phyloP scores from a whole-genome alignment of 1,140 invertebrate species.

The Trichomalopsis sarcophagae region DNA sequence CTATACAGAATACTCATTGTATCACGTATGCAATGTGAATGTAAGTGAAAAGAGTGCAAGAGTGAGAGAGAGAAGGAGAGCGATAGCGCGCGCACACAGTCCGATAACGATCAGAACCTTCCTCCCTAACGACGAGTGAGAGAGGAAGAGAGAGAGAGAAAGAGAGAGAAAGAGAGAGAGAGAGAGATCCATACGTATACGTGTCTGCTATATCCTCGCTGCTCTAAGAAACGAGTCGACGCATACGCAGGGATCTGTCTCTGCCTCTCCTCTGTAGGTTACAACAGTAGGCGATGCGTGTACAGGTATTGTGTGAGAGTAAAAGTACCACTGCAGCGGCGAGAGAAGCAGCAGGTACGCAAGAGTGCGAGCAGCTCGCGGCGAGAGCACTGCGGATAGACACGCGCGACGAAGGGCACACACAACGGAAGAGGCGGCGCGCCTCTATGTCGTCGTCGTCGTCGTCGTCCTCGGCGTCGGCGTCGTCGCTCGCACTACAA shows the following conservation, averaged over 20 bases:
- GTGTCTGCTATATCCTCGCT: not conserved
- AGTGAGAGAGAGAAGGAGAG: not conserved
- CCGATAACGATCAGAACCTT: slow-evolving; percentile 42
- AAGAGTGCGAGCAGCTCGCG: too few relatives aligned
- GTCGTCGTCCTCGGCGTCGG: not conserved
- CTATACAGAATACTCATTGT: too few relatives aligned
- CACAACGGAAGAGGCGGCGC: slow-evolving; percentile 19
- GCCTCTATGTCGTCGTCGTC: not conserved
- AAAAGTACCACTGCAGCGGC: not conserved
- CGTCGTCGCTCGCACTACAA: not conserved
- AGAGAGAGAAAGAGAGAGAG: not conserved
- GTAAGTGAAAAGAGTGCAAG: not conserved
- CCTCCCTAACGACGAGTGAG: slow-evolving; percentile 23
- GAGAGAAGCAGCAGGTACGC: not conserved
- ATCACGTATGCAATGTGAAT: not conserved
- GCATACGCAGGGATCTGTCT: not conserved
- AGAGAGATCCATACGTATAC: not conserved
- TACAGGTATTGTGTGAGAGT: too few relatives aligned
- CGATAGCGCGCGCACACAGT: slow-evolving; percentile 24
- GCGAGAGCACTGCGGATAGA: not conserved
- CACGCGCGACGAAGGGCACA: not conserved
- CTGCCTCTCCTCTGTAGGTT: not conserved
- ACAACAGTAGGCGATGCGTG: not conserved
- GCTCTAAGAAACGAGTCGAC: not conserved
- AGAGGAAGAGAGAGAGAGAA: not conserved